Conservation (phyloP, 2,113 vertebrate genomes). For the Symphodus melops region DNA sequence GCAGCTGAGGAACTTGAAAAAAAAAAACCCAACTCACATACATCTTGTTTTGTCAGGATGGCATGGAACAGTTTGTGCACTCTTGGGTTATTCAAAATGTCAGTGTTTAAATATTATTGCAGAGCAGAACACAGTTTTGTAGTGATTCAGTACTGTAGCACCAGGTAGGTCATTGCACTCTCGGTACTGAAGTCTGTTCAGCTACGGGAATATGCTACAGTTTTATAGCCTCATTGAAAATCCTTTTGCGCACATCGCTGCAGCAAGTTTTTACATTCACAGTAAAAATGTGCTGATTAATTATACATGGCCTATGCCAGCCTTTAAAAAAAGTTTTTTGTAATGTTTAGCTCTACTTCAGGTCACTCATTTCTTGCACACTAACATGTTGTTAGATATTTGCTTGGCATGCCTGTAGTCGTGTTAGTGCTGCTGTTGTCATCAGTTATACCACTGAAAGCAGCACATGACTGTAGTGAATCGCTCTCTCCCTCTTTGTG, state of each 20-base stretch:
- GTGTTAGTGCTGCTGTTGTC: constrained; percentile 25
- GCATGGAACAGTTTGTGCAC: neutral
- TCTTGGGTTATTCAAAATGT: neutral
- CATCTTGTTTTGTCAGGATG: constrained; percentile 1
- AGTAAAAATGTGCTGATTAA: neutral
- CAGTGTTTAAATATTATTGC: neutral
- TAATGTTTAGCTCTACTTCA: neutral
- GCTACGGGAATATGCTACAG: neutral
- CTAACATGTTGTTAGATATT: constrained; percentile 26
- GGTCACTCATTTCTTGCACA: neutral
- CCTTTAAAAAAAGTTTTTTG: neutral
- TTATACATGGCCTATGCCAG: neutral
- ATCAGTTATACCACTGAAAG: constrained; percentile 1
- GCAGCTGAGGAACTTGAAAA: neutral
- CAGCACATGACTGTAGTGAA: neutral
- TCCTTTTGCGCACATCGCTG: neutral
- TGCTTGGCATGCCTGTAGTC: constrained; percentile 4
- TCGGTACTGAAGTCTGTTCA: neutral
- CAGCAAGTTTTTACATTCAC: neutral
- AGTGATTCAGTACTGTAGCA: neutral
- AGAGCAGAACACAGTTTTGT: neutral
- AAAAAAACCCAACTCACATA: neutral
- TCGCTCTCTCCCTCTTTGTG: neutral
- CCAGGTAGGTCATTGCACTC: neutral
- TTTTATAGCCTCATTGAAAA: neutral